These are phyloP conservation scores for Batillaria attramentaria DNA, from an alignment of 1,140 invertebrate genomes.

Conservation along the genomic window DNA sequence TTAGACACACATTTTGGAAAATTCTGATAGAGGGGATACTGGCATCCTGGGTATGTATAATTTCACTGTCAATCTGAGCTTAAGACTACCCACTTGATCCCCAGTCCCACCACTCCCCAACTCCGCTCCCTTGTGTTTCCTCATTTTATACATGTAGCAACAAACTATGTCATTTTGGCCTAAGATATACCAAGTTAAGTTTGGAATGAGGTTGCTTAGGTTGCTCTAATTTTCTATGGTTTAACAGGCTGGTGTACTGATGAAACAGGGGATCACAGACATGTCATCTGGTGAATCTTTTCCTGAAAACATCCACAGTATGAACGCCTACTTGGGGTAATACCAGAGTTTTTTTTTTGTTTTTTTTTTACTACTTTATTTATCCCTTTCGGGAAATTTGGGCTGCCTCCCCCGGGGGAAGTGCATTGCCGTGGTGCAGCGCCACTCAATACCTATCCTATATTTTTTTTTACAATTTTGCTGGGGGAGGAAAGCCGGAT, in stretches of 20 bases:
- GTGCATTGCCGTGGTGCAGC: too few species aligned
- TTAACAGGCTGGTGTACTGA: conserved; percentile 44
- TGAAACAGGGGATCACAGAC: conserved; percentile 54
- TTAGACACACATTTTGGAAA: not conserved
- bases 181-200: too few species aligned
- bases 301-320: conserved; percentile 71
- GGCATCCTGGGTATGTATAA: not conserved
- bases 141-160: too few species aligned
- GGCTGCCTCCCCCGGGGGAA: too few species aligned
- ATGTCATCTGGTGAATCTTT: conserved; percentile 66
- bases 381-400: not conserved
- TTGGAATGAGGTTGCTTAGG: too few species aligned
- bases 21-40: not conserved
- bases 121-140: too few species aligned
- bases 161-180: too few species aligned
- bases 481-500: too few species aligned
- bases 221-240: not conserved
- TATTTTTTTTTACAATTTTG: too few species aligned
- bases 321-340: conserved; percentile 76
- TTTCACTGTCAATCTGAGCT: not conserved
- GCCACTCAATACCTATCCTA: too few species aligned
- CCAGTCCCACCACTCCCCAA: too few species aligned
- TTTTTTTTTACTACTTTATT: not conserved
- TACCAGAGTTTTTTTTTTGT: conserved; percentile 13
- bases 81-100: too few species aligned